These are phyloP conservation scores for Asarcornis scutulata DNA, from an alignment of 2,113 vertebrate genomes.

Conservation along the genomic window DNA sequence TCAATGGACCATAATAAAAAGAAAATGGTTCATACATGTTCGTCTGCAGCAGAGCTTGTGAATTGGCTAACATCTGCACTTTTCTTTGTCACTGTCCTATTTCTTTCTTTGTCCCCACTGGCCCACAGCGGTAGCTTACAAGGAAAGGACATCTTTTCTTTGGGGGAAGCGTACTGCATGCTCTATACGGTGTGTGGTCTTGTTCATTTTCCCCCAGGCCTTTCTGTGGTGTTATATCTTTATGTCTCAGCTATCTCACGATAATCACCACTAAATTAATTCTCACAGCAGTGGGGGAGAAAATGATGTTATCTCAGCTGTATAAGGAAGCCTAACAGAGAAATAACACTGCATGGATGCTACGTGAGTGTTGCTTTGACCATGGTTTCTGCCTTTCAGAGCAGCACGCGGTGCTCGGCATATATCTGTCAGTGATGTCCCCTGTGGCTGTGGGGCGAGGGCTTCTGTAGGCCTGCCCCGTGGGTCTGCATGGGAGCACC, in stretches of 20 bases:
- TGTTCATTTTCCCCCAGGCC: background rate
- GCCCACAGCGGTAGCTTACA: background rate
- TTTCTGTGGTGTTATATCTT: background rate
- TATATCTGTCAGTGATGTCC: background rate
- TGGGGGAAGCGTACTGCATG: background rate
- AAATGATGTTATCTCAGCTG: background rate
- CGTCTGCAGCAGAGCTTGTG: background rate
- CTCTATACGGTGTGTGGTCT: background rate
- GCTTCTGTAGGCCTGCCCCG: background rate
- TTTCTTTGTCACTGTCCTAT: background rate
- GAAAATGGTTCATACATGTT: background rate
- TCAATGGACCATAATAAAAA: background rate
- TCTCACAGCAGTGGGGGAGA: accelerated
- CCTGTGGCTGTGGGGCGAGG: background rate
- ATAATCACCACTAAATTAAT: background rate
- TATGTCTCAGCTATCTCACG: background rate
- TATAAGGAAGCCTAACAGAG: background rate
- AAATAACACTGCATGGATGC: background rate
- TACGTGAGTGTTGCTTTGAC: background rate
- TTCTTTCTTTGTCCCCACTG: background rate
- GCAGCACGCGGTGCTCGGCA: background rate
- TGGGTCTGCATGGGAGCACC: background rate
- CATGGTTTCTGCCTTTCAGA: background rate
- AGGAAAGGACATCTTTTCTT: background rate
- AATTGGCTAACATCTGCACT: background rate